Evolutionary conservation across 2,797 vertebrate genomes (phyloP).

Genomic region (Thamnophis elegans): DNA sequence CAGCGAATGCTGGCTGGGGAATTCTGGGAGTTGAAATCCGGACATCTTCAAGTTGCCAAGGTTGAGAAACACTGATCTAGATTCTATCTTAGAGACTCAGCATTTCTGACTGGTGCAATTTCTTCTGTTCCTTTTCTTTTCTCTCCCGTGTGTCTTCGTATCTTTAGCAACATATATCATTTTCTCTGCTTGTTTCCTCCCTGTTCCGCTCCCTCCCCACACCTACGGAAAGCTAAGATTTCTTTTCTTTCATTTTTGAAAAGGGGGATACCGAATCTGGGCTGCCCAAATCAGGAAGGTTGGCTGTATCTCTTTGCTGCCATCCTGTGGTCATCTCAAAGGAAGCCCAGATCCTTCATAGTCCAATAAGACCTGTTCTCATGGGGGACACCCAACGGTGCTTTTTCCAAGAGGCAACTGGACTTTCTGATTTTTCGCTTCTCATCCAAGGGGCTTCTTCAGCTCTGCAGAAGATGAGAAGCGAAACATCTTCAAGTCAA

Average conservation of each 20-base stretch:
- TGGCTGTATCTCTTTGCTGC: not conserved
- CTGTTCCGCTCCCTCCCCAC: not conserved
- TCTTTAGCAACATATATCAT: not conserved
- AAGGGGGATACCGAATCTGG: not conserved
- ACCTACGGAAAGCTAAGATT: fast-evolving
- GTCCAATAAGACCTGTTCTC: not conserved
- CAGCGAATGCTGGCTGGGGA: no score
- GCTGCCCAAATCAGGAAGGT: not conserved
- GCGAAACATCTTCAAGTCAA: no score
- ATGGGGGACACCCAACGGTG: no score
- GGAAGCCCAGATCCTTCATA: not conserved
- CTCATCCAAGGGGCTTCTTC: no score
- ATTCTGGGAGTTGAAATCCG: no score
- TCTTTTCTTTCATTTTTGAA: not conserved
- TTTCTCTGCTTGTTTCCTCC: not conserved
- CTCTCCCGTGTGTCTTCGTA: not conserved
- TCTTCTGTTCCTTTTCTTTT: not conserved
- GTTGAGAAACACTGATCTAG: no score
- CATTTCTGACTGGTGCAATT: not conserved
- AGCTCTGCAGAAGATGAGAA: no score
- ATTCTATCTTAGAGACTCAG: not conserved
- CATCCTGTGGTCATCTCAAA: not conserved
- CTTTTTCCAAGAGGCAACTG: no score
- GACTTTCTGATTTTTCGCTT: no score
- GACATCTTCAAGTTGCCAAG: no score